Base-by-base conservation (phyloP, 2,113 vertebrate genomes). In the Silurus meridionalis region DNA sequence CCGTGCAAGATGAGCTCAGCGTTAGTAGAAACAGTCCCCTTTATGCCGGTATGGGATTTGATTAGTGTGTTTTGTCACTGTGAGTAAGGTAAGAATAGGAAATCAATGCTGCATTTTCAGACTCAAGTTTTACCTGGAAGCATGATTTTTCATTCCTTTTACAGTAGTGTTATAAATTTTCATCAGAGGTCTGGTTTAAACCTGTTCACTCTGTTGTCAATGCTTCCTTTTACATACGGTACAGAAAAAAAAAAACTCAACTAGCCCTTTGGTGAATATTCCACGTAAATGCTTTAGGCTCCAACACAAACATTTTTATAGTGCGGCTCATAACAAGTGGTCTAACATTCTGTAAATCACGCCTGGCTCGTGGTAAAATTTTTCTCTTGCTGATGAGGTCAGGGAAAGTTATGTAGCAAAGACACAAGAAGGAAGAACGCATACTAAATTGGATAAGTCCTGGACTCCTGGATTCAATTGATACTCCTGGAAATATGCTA, bases 241-340 rank as follows among this genome's bases (percentile, higher is more conserved):
- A 77, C 15, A 52, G 60, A 85, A 85, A 89, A 37, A 78, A 75
- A 69, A 89, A 48, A 23, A 0, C 52, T 71, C 14, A 25, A 19
- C 57, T 74, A 50, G 69, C 60, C 66, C 85, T 58, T 64, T 60
- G 19, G 19, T 67, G 63, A 83, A 63, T 66, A 57, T 83, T 83
- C 60, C 72, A 78, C 80, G 60, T 87, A 50, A 83, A 75, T 64
- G 80, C 80, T 83, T n/a, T 28, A 37, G 72, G 25, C 66, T 82
- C 86, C 79, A 87, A 77, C 11, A 75, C 81, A 67, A 83, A 83
- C 80, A 83, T 80, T 87, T 67, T 78, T 63, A 87, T 17, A 66
- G 85, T 23, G 80, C 8, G 21, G 48, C 80, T 83, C 71, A 72
- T 57, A 77, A 87, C 69, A 67, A 67, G 80, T 66, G 69, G 80